phyloP scores from a whole-genome alignment of 1,140 invertebrate species.

The Wiebesia pumilae region DNA sequence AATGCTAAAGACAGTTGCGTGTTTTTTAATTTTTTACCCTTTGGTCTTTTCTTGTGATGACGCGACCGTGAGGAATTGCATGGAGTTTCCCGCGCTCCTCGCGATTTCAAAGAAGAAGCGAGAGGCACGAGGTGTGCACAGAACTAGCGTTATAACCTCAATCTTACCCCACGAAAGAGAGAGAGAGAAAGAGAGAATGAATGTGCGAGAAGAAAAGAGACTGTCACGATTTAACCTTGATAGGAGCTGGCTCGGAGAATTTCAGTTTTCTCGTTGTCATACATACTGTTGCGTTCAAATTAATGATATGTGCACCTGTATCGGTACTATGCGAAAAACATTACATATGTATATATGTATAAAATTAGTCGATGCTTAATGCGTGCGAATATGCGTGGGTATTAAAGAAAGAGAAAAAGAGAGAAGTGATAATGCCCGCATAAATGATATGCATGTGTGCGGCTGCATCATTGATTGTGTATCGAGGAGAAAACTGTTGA shows the following conservation, averaged over 20 bases:
- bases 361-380: neutral
- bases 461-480: slow-evolving; percentile 40
- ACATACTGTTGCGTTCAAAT: neutral
- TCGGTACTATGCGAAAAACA: neutral
- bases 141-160: slow-evolving; percentile 60
- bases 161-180: slow-evolving; percentile 51
- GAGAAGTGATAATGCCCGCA: neutral
- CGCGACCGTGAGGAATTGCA: slow-evolving; percentile 18
- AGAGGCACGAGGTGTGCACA: slow-evolving; percentile 6
- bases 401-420: neutral
- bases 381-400: no score
- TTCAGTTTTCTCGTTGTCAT: neutral
- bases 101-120: neutral
- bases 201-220: neutral
- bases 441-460: neutral
- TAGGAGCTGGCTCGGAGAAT: neutral
- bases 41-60: neutral
- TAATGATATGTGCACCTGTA: neutral
- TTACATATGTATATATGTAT: neutral
- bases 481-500: slow-evolving; percentile 16
- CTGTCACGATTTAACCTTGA: slow-evolving; percentile 57
- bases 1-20: neutral
- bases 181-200: slow-evolving; percentile 15
- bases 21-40: neutral
- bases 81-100: slow-evolving; percentile 32